Evolutionary conservation across 1,140 invertebrate species (phyloP), one percentile per base, ranked within the genome.

Genomic region (Drosophila kanapiae): DNA sequence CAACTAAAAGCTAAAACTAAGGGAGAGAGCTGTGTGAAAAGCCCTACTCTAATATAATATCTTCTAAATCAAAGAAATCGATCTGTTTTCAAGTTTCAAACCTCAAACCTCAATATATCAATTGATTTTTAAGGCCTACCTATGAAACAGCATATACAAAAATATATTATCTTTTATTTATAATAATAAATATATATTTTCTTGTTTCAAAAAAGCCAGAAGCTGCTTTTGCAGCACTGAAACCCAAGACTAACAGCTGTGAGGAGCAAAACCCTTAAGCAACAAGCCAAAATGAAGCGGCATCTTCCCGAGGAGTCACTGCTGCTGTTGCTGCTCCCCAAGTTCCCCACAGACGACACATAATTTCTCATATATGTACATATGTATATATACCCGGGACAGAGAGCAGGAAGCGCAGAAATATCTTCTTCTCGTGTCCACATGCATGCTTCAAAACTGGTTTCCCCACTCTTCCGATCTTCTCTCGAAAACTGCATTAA

Each of bases 351-450:
- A 23, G 18, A 54, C 13, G 13, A 54, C 40, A 67, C 43, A 48
- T 33, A 42, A 64, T 49, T 49, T 49, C 61, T 40, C 67, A 63
- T 63, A 42, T 27, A 31, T 47, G 29, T 47, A 61, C 14, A 31
- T 49, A 65, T 47, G 37, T 35, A 23, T 61, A 62, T n/a, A 38
- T 61, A 38, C 35, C 57, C 57, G 57, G 53, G 54, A 71, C 75
- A 67, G 53, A 56, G 53, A 38, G 81, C 80, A 85, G 82, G 82
- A 86, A 86, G 82, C 78, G 77, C 40, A 74, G 68, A 75, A 80
- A 85, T 65, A 86, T 67, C 67, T 70, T 67, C 67, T 70, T 70
- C 67, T 70, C 67, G 53, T 68, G 67, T 70, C 67, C 67, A 70
- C 63, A 70, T 70, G 67, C 67, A 70, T 70, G 67, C 62, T 7